A percentile compares a stretch with the other conserved stretches of the same genome.
These are phyloP conservation scores for Leucopsar rothschildi DNA, from an alignment of 2,113 vertebrate genomes.

Conservation along the genomic window DNA sequence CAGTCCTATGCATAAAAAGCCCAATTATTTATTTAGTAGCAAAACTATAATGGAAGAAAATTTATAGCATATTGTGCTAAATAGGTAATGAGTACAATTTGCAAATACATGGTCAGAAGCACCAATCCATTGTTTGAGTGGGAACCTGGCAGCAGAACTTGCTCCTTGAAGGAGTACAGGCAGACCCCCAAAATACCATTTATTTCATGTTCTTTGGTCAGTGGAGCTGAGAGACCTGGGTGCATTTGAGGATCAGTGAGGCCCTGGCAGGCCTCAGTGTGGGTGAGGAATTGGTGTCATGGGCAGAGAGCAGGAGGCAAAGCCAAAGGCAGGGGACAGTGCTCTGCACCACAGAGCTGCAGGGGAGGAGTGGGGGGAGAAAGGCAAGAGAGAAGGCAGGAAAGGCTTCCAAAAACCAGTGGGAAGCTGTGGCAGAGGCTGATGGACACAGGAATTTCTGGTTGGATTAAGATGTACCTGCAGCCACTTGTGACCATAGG, in stretches of 20 bases:
- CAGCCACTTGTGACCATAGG: neutral
- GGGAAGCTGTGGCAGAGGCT: neutral
- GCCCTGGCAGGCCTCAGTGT: neutral
- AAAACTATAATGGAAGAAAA: neutral
- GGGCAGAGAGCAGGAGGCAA: neutral
- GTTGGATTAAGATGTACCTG: neutral
- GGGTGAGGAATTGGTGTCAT: neutral
- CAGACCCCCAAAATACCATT: neutral
- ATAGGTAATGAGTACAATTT: neutral
- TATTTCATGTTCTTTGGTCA: neutral
- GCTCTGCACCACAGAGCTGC: too few relatives aligned
- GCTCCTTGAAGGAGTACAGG: neutral
- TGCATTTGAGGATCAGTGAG: neutral
- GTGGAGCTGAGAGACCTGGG: conserved; percentile 2
- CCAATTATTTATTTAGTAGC: neutral
- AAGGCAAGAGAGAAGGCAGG: neutral
- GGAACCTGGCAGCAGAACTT: neutral
- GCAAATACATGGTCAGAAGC: neutral
- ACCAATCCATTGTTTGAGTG: neutral
- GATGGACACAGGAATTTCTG: neutral
- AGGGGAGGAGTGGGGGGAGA: neutral
- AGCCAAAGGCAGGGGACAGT: rapidly evolving
- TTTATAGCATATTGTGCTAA: conserved; percentile 19
- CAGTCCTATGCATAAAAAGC: neutral
- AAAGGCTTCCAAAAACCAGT: neutral